phyloP scores from a whole-genome alignment of 92 coral and sea anemone species.

The Paramuricea clavata region DNA sequence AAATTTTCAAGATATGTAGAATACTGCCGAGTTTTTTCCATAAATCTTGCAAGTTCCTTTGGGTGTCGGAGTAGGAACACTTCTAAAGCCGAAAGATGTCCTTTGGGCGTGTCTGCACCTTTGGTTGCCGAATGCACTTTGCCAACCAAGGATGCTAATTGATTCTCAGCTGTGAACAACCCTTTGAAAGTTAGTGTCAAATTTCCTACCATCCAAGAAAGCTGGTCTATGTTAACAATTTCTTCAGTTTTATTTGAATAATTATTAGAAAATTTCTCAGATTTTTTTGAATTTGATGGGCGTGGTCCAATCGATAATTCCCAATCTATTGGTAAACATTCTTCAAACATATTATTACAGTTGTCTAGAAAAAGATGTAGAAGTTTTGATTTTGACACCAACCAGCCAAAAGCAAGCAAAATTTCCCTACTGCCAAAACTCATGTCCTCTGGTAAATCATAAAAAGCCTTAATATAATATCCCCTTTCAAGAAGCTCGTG shows the following conservation, averaged over 20 bases:
- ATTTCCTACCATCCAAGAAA: conserved; percentile 72
- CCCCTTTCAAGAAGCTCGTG: conserved; percentile 83
- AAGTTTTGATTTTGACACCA: conserved; percentile 83
- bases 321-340: conserved; percentile 18
- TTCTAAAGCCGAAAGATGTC: conserved; percentile 85
- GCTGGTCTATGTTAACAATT: neutral
- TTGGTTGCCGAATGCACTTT: conserved; percentile 76
- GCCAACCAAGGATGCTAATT: conserved; percentile 63
- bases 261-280: neutral
- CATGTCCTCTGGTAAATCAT: conserved; percentile 81
- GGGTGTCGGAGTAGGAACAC: conserved; percentile 80
- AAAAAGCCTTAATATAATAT: conserved; percentile 73
- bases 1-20: conserved; percentile 75
- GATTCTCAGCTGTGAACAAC: conserved; percentile 70
- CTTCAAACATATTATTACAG: conserved; percentile 5
- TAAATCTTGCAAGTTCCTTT: conserved; percentile 65
- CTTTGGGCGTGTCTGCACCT: conserved; percentile 35
- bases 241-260: conserved; percentile 20
- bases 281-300: neutral
- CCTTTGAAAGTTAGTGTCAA: conserved; percentile 71
- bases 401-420: conserved; percentile 88
- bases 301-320: neutral
- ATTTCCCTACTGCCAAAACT: conserved; percentile 84
- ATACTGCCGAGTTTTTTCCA: conserved; percentile 64
- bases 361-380: conserved; percentile 8